Conservation (phyloP, 2,888 invertebrate genomes). For the Leucania comma region DNA sequence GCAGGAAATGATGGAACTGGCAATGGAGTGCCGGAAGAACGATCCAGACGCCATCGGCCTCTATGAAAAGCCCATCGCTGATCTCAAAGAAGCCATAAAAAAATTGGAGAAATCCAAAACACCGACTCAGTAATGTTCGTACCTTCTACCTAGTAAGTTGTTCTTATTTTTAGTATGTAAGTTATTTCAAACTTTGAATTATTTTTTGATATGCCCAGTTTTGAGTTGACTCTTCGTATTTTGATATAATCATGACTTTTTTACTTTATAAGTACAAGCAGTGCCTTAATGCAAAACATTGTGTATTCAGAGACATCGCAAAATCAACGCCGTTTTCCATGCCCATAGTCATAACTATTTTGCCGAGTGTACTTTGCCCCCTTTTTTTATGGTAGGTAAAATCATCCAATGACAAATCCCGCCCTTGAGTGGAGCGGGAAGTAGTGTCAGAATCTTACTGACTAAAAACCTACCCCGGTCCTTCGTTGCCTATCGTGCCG, state of each 20-base stretch:
- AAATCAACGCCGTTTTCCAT: neutral
- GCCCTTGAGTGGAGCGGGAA: no score
- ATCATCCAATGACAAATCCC: no score
- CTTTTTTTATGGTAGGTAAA: no score
- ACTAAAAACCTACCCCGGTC: no score
- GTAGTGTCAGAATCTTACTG: no score
- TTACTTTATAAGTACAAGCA: constrained; percentile 41
- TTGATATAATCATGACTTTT: constrained; percentile 53
- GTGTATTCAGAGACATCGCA: neutral
- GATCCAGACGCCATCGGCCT: constrained; percentile 31
- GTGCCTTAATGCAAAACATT: constrained; percentile 28
- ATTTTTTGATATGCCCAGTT: constrained; percentile 47
- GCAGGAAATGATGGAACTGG: constrained; percentile 58
- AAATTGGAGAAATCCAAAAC: constrained; percentile 42
- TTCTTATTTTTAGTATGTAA: constrained; percentile 24
- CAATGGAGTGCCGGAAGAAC: constrained; percentile 38
- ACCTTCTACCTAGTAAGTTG: constrained; percentile 37
- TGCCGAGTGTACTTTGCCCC: neutral
- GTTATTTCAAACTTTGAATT: constrained; percentile 25
- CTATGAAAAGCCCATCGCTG: constrained; percentile 31
- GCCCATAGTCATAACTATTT: neutral
- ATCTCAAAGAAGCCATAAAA: constrained; percentile 36
- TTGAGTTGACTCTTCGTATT: constrained; percentile 37
- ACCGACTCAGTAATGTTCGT: constrained; percentile 37
- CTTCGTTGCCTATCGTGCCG: no score